phyloP scores from a whole-genome alignment of 1,140 invertebrate species.

The Daktulosphaira vitifoliae region DNA sequence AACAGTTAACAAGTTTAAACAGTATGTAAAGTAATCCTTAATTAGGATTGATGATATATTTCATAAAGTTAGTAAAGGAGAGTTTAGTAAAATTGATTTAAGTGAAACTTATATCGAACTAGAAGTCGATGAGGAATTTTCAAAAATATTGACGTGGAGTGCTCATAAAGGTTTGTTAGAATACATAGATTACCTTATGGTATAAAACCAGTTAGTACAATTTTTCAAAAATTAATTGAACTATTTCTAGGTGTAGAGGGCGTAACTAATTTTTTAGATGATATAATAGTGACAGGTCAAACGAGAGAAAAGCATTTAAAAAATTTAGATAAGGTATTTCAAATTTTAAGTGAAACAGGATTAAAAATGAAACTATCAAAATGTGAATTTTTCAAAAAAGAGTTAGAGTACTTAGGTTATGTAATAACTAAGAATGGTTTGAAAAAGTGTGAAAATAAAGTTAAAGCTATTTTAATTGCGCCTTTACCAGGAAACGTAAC shows the following conservation, averaged over 20 bases:
- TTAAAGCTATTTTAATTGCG: slow-evolving; percentile 41
- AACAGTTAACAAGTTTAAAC: not conserved
- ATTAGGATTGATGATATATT: not conserved
- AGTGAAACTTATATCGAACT: slow-evolving; percentile 39
- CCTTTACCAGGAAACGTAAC: slow-evolving; percentile 40
- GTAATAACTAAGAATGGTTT: not conserved
- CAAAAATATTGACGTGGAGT: slow-evolving; percentile 39
- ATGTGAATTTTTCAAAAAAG: slow-evolving; percentile 5
- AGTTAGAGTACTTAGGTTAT: slow-evolving; percentile 3
- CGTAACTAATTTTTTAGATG: slow-evolving; percentile 29
- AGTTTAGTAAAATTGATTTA: slow-evolving; percentile 37
- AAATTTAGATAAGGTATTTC: slow-evolving; percentile 7
- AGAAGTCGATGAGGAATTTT: slow-evolving; percentile 38
- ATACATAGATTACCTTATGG: slow-evolving; percentile 41
- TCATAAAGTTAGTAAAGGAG: not conserved
- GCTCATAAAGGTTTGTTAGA: slow-evolving; percentile 39
- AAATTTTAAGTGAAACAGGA: not conserved
- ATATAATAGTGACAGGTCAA: slow-evolving; percentile 9
- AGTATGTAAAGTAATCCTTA: not conserved
- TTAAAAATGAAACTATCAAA: not conserved
- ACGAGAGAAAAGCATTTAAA: not conserved
- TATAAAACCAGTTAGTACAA: slow-evolving; percentile 37
- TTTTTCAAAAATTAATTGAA: slow-evolving; percentile 41
- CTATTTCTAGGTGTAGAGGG: not conserved
- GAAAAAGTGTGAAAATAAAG: slow-evolving; percentile 37